Evolutionary conservation across 2,113 vertebrate species (phyloP).

Genomic region (Pygoscelis adeliae): DNA sequence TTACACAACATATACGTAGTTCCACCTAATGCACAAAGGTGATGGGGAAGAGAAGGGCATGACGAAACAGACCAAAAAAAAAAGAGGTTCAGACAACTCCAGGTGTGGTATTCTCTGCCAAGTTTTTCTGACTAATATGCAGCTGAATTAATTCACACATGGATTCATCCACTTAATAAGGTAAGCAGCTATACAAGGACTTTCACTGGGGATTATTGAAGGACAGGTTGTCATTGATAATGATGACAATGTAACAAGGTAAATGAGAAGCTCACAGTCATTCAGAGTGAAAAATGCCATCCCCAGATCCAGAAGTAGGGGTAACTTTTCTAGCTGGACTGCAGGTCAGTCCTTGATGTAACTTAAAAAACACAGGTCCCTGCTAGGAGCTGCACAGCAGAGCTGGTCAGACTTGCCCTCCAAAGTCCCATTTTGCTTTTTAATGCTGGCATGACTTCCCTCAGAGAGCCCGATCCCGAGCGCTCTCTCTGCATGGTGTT

Average conservation of each 20-base stretch:
- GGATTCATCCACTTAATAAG: background rate
- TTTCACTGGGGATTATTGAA: background rate
- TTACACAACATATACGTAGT: background rate
- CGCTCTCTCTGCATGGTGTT: rapidly evolving
- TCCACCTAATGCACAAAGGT: background rate
- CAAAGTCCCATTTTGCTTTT: background rate
- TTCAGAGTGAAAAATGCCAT: background rate
- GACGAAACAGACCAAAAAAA: background rate
- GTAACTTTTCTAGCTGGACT: background rate
- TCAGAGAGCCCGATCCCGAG: rapidly evolving
- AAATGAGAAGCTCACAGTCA: background rate
- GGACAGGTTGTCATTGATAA: background rate
- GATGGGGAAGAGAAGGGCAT: background rate
- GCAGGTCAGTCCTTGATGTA: background rate
- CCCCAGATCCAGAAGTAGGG: background rate
- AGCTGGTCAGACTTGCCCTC: background rate
- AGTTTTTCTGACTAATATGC: background rate
- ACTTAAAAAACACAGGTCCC: background rate
- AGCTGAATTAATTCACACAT: background rate
- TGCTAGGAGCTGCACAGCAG: background rate
- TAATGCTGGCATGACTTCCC: background rate
- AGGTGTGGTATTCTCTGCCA: background rate
- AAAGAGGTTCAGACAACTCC: background rate
- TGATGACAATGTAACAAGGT: background rate
- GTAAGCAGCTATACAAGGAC: background rate